Conservation (phyloP, 2,888 invertebrate genomes). For the Arenicola marina region DNA sequence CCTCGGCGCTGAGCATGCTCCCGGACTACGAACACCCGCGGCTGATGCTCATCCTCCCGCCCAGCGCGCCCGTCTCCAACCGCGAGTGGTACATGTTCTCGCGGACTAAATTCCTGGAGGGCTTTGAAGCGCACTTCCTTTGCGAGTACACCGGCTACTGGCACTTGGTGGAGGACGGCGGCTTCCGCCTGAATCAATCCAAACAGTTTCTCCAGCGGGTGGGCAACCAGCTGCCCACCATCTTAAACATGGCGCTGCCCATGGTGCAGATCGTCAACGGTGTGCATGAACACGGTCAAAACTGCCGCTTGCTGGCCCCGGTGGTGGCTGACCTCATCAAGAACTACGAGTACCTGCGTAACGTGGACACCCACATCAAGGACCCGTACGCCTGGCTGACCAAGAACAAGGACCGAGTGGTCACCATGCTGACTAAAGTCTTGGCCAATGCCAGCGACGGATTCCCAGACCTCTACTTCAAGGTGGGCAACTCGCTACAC, state of each 20-base stretch:
- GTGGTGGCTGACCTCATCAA: constrained; percentile 37
- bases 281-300: constrained; percentile 33
- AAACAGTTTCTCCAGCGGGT: constrained; percentile 25
- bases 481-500: constrained; percentile 35
- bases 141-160: constrained; percentile 40
- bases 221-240: constrained; percentile 32
- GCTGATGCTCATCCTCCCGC: constrained; percentile 36
- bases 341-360: constrained; percentile 39
- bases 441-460: constrained; percentile 38
- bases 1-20: constrained; percentile 24
- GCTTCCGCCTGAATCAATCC: constrained; percentile 36
- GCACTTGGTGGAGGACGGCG: constrained; percentile 38
- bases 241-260: constrained; percentile 35
- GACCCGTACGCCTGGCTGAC: constrained; percentile 38
- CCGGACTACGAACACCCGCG: constrained; percentile 40
- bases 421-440: constrained; percentile 40
- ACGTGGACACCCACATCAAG: constrained; percentile 33
- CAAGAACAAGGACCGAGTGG: constrained; percentile 40
- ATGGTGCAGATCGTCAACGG: constrained; percentile 40
- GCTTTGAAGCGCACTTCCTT: constrained; percentile 40
- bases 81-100: constrained; percentile 39
- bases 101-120: constrained; percentile 37
- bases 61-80: constrained; percentile 30
- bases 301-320: constrained; percentile 34
- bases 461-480: constrained; percentile 39